Percentiles rank a stretch among this genome's conserved stretches.
phyloP scores from a whole-genome alignment of 2,888 invertebrate genomes.

The Drosophila flavopinicola region DNA sequence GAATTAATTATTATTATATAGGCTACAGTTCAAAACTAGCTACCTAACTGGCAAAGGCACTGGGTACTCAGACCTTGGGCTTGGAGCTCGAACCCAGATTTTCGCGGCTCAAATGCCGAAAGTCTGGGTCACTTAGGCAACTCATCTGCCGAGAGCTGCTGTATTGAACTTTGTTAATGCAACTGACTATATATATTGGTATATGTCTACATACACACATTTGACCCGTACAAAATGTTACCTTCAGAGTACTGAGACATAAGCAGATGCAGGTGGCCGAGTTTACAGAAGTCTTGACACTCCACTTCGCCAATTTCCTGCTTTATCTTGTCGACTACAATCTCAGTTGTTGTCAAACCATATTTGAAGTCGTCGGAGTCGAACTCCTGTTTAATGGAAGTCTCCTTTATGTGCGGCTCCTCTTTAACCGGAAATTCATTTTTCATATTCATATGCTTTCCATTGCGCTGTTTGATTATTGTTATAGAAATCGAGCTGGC shows the following conservation, averaged over 20 bases:
- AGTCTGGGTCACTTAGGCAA: too few species aligned
- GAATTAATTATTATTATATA: too few species aligned
- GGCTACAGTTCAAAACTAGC: too few species aligned
- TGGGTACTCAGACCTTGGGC: too few species aligned
- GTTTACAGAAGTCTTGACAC: constrained; percentile 95
- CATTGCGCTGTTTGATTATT: constrained; percentile 70
- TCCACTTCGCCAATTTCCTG: constrained; percentile 86
- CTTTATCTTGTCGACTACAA: constrained; percentile 54
- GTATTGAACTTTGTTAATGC: too few species aligned
- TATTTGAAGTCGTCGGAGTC: constrained; percentile 26
- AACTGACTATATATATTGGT: too few species aligned
- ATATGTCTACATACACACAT: background rate
- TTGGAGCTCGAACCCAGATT: too few species aligned
- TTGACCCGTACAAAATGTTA: constrained; percentile 82
- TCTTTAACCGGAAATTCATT: constrained; percentile 13
- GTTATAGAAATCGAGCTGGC: constrained; percentile 89
- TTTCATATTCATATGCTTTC: constrained; percentile 51
- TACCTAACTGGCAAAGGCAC: too few species aligned
- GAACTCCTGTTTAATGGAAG: constrained; percentile 9
- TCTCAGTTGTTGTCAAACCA: constrained; percentile 25
- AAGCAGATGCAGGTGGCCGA: constrained; percentile 97
- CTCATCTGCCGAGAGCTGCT: too few species aligned
- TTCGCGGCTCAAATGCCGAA: too few species aligned
- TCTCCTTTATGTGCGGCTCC: constrained; percentile 48
- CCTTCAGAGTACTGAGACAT: constrained; percentile 98